phyloP scores from a whole-genome alignment of 92 coral and sea anemone species.

The Heliopora coerulea region DNA sequence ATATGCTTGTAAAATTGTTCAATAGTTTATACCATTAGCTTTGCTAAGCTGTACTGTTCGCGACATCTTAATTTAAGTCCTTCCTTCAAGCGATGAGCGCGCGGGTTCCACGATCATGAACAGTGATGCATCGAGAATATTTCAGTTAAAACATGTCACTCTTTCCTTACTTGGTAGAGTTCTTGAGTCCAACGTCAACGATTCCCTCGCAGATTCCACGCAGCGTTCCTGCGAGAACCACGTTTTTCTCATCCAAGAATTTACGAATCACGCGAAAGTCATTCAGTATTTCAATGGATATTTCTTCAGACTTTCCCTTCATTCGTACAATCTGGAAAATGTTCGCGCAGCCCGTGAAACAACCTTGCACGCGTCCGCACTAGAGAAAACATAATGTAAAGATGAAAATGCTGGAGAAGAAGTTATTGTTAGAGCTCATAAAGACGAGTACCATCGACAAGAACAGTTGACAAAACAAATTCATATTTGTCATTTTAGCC shows the following conservation, averaged over 20 bases:
- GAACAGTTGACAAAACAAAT: no score
- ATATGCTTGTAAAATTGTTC: constrained; percentile 22
- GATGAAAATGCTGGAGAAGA: not conserved
- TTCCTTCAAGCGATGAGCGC: no score
- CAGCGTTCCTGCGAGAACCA: not conserved
- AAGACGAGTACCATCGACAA: no score
- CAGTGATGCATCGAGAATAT: not conserved
- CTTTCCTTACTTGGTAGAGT: constrained; percentile 8
- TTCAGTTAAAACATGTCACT: not conserved
- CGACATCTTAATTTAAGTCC: no score
- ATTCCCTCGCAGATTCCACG: not conserved
- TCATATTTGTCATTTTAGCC: no score
- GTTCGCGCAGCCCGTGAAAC: constrained; percentile 79
- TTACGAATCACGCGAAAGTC: not conserved
- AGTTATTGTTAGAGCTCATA: no score
- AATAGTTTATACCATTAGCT: not conserved
- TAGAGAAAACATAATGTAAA: constrained; percentile 25
- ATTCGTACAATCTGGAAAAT: constrained; percentile 85
- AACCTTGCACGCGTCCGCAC: constrained; percentile 68
- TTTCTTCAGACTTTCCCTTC: not conserved
- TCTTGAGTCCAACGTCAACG: not conserved
- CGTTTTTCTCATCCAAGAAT: not conserved
- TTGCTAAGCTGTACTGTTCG: not conserved
- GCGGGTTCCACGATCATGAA: no score
- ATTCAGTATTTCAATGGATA: not conserved